phyloP scores from a whole-genome alignment of 2,888 invertebrate species.

The Tiliacea citrago region DNA sequence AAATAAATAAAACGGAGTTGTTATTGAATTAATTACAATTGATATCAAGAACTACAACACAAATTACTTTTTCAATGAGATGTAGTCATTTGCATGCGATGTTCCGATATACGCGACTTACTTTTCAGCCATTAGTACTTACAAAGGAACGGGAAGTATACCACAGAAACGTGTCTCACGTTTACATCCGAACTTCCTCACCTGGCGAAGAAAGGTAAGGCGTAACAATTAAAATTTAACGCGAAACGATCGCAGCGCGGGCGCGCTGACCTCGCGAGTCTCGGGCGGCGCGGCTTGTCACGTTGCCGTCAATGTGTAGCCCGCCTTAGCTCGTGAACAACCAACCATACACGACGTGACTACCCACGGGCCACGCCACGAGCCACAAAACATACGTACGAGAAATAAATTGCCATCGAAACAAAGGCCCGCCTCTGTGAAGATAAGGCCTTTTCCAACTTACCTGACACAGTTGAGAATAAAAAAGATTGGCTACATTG shows the following conservation, averaged over 20 bases:
- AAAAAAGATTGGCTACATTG: slow-evolving; percentile 62
- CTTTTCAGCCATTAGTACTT: slow-evolving; percentile 1
- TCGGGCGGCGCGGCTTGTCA: slow-evolving; percentile 47
- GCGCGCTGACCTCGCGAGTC: slow-evolving; percentile 45
- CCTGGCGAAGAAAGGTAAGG: slow-evolving; percentile 25
- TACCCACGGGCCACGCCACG: slow-evolving; percentile 62
- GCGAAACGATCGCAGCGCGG: slow-evolving; percentile 20
- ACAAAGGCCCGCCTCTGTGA: slow-evolving; percentile 71
- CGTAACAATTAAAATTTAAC: slow-evolving; percentile 50
- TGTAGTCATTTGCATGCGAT: slow-evolving; percentile 36
- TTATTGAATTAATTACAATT: slow-evolving; percentile 22
- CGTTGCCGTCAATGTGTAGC: slow-evolving; percentile 58
- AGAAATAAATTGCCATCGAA: slow-evolving; percentile 73
- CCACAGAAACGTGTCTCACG: slow-evolving; percentile 39
- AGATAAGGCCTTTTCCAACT: slow-evolving; percentile 67
- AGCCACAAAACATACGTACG: slow-evolving; percentile 65
- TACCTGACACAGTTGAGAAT: slow-evolving; percentile 60
- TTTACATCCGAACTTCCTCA: slow-evolving; percentile 23
- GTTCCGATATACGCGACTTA: not conserved
- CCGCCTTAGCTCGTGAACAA: slow-evolving; percentile 45
- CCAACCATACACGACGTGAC: slow-evolving; percentile 43
- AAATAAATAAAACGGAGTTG: not conserved
- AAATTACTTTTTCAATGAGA: slow-evolving; percentile 31
- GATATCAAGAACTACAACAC: slow-evolving; percentile 30
- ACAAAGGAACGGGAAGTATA: slow-evolving; percentile 9